Base-by-base conservation (phyloP, 2,888 invertebrate species). In the Protophormia terraenovae region DNA sequence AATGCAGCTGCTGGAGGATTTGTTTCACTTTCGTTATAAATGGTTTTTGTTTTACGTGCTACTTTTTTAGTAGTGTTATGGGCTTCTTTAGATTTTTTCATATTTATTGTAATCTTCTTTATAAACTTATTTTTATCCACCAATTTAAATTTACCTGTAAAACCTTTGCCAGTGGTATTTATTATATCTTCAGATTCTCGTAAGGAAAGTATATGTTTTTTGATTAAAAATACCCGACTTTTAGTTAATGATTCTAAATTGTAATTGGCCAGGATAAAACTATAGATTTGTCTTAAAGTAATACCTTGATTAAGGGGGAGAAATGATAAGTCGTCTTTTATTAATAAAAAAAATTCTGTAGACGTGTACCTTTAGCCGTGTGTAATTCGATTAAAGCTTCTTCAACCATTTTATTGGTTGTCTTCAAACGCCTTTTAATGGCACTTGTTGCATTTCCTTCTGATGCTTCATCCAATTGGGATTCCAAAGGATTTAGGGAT, bases 401-500 rank as follows among this genome's bases (percentile, higher is more conserved):
- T 10, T 81, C 29, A 1, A 81, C 84, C 84, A 84, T 81, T 60
- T 60, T 2, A 4, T 8, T 29, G 14, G 83, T 84, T 14, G 62
- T 64, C 38, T 41, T 67, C 4, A 29, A 22, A 14, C 1, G 55
- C 41, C 27, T 69, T 8, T 66, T 83, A 4, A 24, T n/a, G 4
- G 32, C 19, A 10, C 7, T 24, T 19, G 22, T 3, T 16, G 19
- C 50, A n/a, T 76, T 19, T 12, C 19, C 1, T 64, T n/a, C 5
- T 6, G n/a, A 0, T 14, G 24, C 6, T 32, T 16, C 19, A 27
- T 22, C 10, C 0, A 1, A 2, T 6, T n/a, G 41, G n/a, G 47
- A 22, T 27, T 53, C n/a, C 45, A n/a, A 5, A 4, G 41, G 10
- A 27, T 14, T 60, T 22, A 79, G 8, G 0, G 62, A 45, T 10